Evolutionary conservation across 1,140 invertebrate genomes (phyloP).

Genomic region (Lamellibrachia luymesi): DNA sequence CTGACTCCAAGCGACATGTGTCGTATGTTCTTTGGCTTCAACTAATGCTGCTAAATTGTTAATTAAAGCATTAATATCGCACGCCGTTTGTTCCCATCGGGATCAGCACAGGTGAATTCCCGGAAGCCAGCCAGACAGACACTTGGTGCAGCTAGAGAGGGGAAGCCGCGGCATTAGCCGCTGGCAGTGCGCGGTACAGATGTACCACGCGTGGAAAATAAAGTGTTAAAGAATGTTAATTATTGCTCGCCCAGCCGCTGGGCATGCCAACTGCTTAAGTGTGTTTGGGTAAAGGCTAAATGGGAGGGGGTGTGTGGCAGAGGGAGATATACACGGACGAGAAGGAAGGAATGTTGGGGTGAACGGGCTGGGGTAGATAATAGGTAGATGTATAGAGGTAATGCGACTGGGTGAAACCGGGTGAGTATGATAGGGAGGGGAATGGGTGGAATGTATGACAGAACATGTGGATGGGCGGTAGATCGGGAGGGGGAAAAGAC

Average conservation of each 20-base stretch:
- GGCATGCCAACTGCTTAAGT: not conserved
- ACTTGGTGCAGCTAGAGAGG: not conserved
- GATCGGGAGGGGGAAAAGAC: too few relatives aligned
- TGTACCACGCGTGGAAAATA: not conserved
- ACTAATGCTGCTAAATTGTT: not conserved
- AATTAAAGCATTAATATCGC: not conserved
- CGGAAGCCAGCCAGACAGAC: not conserved
- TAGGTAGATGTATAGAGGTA: not conserved
- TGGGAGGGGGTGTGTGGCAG: not conserved
- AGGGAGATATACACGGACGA: not conserved
- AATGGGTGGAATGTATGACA: not conserved
- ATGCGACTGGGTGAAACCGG: not conserved
- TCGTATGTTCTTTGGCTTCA: not conserved
- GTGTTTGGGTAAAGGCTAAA: not conserved
- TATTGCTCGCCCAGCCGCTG: not conserved
- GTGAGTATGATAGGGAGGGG: not conserved
- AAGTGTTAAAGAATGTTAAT: slow-evolving; percentile 6
- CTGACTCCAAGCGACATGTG: not conserved
- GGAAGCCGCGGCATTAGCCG: not conserved
- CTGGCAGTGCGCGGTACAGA: not conserved
- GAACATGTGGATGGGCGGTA: not conserved
- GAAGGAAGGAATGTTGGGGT: not conserved
- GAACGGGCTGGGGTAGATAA: not conserved
- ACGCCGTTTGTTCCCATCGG: not conserved
- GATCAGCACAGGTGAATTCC: not conserved